Evolutionary conservation across 92 coral and sea anemone genomes (phyloP).

Genomic region (Paramuricea clavata): DNA sequence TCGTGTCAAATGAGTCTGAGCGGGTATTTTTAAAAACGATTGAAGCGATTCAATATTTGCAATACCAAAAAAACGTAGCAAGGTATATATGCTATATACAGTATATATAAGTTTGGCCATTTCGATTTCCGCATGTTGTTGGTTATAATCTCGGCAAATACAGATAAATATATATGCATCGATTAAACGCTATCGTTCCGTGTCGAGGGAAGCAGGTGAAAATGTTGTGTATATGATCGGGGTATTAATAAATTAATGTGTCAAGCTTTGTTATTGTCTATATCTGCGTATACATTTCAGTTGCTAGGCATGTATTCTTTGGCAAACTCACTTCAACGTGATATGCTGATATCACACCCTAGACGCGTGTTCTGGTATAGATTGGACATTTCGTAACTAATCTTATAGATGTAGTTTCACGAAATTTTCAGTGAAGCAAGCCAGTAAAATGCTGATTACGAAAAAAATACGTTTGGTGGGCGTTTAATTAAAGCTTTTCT

Average conservation of each 20-base stretch:
- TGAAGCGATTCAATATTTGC: not conserved
- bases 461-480: no score
- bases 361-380: no score
- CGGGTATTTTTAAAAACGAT: not conserved
- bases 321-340: not conserved
- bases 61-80: not conserved
- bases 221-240: not conserved
- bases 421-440: no score
- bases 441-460: no score
- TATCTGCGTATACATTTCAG: slow-evolving; percentile 6
- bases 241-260: slow-evolving; percentile 23
- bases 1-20: not conserved
- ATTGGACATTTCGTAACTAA: no score
- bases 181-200: not conserved
- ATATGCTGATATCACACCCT: no score
- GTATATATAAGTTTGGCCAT: no score
- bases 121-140: not conserved
- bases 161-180: not conserved
- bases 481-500: no score
- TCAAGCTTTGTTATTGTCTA: slow-evolving; percentile 18
- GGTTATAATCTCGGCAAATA: not conserved
- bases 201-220: not conserved
- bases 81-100: not conserved
- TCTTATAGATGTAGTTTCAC: no score
- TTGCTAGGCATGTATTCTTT: slow-evolving; percentile 25